Base-by-base conservation (phyloP, 2,113 vertebrate species). In the Salvelinus namaycush region DNA sequence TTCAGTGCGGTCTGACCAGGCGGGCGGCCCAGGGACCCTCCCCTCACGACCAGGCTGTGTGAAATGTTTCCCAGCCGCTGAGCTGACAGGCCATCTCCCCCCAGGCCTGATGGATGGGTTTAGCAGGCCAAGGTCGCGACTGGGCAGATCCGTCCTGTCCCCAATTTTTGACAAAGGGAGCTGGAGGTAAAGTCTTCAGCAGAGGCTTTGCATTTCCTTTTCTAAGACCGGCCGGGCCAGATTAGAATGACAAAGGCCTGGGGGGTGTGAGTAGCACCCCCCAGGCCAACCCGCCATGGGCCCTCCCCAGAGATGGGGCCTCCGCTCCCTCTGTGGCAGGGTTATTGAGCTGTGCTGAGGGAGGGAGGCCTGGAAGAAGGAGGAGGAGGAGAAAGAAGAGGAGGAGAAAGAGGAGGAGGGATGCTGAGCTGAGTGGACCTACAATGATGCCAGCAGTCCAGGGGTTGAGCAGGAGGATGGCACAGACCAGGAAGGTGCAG, bases 381-480 rank as follows among this genome's bases (percentile, higher is more conserved):
- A 80, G 70, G 79, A 80, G 54, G 75, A 83, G 73, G 78, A 81
- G 54, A 2, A 54, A 72, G 13, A 12, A 11, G 29, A 49, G 3
- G 64, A 65, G 73, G 68, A 62, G 7, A 8, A 62, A 20, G 18
- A 60, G 27, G 54, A n/a, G 71, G 12, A 65, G 59, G 27, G 51
- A 14, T 26, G 69, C 8, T 67, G 64, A 27, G 22, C 26, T 67
- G 39, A 49, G 62, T 14, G 62, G 12, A 96, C 98, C 99, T 92
- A 99, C 98, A 90, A 99, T 99, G 93, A 99, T 97, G 82, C 96
- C 97, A 59, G 97, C 95, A 0, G 97, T 99, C 97, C 98, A 99
- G 81, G 98, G 98, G 93, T 98, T 99, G 89, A 99, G 95, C 81
- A 99, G 96, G 91, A 99, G 97, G 86, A 99, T 90, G 0, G 98